These are phyloP conservation scores for Hecatera dysodea DNA, from an alignment of 2,888 invertebrate species.

Conservation along the genomic window DNA sequence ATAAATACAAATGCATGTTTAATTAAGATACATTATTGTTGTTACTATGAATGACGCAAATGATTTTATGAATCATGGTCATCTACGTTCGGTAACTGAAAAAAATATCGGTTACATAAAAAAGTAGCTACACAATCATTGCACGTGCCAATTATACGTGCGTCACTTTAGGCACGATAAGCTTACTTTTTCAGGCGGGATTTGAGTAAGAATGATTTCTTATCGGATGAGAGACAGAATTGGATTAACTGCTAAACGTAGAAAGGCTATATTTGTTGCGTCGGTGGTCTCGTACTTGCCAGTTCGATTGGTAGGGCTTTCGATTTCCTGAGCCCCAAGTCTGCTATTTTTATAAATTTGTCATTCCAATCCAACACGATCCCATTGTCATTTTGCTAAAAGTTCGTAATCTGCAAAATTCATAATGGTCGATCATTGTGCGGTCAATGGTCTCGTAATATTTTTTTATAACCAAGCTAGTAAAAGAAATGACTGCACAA, in stretches of 20 bases:
- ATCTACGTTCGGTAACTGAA: neutral
- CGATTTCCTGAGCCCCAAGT: too few species aligned
- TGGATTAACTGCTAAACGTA: neutral
- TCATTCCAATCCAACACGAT: too few species aligned
- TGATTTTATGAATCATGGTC: neutral
- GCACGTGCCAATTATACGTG: constrained; percentile 32
- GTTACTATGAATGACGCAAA: neutral
- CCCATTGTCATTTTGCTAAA: too few species aligned
- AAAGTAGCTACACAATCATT: neutral
- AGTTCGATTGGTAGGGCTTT: too few species aligned
- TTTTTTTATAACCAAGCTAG: too few species aligned
- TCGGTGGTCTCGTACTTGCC: too few species aligned
- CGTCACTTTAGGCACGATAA: constrained; percentile 41
- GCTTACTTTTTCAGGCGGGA: neutral
- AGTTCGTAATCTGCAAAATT: too few species aligned
- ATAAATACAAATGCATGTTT: neutral
- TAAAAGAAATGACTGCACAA: too few species aligned
- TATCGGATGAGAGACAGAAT: constrained; percentile 11
- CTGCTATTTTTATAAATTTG: too few species aligned
- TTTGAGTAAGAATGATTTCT: constrained; percentile 28
- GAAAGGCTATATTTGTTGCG: neutral
- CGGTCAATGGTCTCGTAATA: too few species aligned
- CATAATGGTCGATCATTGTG: too few species aligned
- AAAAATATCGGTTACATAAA: constrained; percentile 11
- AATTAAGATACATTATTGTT: neutral